A percentile compares a stretch with the other conserved stretches of the same genome.
phyloP scores from a whole-genome alignment of 2,797 vertebrate species.

The Enteromius radiatus region DNA sequence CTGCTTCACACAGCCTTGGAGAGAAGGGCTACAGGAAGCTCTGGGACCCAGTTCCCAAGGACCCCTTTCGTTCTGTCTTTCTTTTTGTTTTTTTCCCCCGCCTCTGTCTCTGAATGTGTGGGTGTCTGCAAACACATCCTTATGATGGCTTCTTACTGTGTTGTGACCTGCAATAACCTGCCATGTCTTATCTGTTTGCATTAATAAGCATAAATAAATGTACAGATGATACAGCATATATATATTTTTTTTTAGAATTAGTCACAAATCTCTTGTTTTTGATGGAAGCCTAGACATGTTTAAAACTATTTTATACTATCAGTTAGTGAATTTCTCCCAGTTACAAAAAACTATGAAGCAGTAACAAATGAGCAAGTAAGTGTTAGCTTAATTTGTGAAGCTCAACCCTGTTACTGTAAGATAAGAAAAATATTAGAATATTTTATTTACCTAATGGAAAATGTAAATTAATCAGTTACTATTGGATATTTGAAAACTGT shows the following conservation, averaged over 20 bases:
- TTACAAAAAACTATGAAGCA: background rate
- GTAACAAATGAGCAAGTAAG: background rate
- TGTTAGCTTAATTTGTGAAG: background rate
- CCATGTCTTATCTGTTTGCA: background rate
- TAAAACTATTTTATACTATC: background rate
- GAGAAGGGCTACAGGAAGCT: conserved; percentile 83
- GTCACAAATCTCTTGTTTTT: background rate
- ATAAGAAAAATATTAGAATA: background rate
- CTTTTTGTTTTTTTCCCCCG: conserved; percentile 54
- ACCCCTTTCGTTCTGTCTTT: conserved; percentile 63
- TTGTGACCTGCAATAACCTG: background rate
- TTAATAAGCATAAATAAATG: background rate
- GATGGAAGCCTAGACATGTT: background rate
- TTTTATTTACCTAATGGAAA: too few relatives aligned
- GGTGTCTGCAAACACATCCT: conserved; percentile 47
- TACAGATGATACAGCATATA: background rate
- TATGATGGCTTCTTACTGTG: conserved; percentile 1
- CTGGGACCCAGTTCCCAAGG: conserved; percentile 82
- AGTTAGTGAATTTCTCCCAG: background rate
- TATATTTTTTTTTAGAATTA: background rate
- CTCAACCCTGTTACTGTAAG: background rate
- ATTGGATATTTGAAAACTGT: background rate
- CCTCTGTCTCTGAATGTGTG: conserved; percentile 35
- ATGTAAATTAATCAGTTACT: background rate
- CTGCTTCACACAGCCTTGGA: conserved; percentile 73